Percentiles rank a stretch among this genome's conserved stretches.
phyloP scores from a whole-genome alignment of 1,140 invertebrate genomes.

The Vanessa atalanta region DNA sequence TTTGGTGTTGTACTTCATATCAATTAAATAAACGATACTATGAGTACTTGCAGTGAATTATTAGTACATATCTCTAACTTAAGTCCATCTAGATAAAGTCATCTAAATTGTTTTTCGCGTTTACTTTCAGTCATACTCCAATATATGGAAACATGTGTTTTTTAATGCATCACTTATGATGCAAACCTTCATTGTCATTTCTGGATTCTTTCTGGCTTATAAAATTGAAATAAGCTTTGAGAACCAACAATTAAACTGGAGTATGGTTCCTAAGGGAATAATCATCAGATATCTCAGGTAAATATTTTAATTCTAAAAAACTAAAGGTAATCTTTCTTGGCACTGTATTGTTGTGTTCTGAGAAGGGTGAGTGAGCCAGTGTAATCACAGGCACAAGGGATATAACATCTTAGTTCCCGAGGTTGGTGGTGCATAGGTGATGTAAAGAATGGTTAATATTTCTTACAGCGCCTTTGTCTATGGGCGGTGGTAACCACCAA shows the following conservation, averaged over 20 bases:
- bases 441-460: no score
- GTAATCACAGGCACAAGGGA: no score
- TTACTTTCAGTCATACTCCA: conserved; percentile 47
- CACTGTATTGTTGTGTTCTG: no score
- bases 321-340: neutral
- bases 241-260: conserved; percentile 37
- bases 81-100: neutral
- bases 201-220: conserved; percentile 46
- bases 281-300: conserved; percentile 48
- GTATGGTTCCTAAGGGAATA: conserved; percentile 31
- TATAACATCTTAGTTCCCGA: no score
- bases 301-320: neutral
- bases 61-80: no score
- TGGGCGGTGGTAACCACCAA: no score
- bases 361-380: no score
- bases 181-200: conserved; percentile 70
- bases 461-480: no score
- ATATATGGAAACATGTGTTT: conserved; percentile 48
- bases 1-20: no score
- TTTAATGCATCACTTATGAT: conserved; percentile 69
- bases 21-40: no score
- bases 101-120: neutral
- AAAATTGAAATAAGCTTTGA: conserved; percentile 38
- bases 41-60: no score
- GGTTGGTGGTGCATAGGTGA: no score